Evolutionary conservation across 2,888 invertebrate species (phyloP).

Genomic region (Meliscaeva auricollis): DNA sequence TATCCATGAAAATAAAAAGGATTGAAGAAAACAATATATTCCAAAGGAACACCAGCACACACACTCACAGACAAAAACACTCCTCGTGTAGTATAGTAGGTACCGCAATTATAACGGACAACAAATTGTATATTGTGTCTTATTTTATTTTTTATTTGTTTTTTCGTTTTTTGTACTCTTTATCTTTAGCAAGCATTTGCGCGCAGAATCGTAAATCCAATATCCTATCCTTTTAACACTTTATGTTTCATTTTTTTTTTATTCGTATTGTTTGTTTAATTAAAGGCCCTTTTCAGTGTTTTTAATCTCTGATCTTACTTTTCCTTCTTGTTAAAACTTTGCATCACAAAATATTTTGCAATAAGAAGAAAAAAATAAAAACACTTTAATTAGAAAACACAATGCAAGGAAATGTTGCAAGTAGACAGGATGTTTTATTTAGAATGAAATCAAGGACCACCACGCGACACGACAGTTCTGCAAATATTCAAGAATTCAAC

Average conservation of each 20-base stretch:
- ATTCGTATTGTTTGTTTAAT: slow-evolving; percentile 15
- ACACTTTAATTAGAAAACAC: not conserved
- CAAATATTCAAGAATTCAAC: slow-evolving; percentile 30
- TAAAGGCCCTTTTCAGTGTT: slow-evolving; percentile 21
- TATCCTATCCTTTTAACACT: slow-evolving; percentile 57
- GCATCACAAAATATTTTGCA: not conserved
- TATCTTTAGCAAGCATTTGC: slow-evolving; percentile 55
- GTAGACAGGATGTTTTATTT: slow-evolving; percentile 7
- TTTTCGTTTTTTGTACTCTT: slow-evolving; percentile 62
- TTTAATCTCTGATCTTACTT: not conserved
- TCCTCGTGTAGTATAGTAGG: not conserved
- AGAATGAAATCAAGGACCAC: not conserved
- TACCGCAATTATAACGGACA: slow-evolving; percentile 38
- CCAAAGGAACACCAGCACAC: slow-evolving; percentile 51
- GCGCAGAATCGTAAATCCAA: slow-evolving; percentile 71
- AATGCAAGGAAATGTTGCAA: not conserved
- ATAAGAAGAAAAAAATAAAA: not conserved
- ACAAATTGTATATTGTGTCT: slow-evolving; percentile 33
- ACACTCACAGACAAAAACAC: slow-evolving; percentile 14
- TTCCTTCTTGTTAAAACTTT: not conserved
- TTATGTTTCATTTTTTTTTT: slow-evolving; percentile 23
- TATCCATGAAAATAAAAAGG: slow-evolving; percentile 24
- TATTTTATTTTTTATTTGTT: slow-evolving; percentile 57
- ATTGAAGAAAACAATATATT: slow-evolving; percentile 40
- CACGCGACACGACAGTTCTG: slow-evolving; percentile 25